Base-by-base conservation (phyloP, 2,888 invertebrate genomes). In the Chaitophorus viminalis region DNA sequence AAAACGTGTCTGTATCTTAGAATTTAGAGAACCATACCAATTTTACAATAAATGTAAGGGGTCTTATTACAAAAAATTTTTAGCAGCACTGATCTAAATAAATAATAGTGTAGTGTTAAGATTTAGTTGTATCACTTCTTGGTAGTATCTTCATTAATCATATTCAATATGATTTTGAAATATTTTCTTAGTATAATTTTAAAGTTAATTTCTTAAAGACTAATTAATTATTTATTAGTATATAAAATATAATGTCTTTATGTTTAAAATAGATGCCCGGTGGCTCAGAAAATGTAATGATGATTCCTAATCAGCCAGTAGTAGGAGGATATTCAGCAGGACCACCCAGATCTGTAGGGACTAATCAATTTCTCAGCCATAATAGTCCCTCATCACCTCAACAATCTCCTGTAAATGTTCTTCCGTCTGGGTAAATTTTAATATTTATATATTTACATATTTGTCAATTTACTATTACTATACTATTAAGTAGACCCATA, bases 331-430 rank as follows among this genome's bases (percentile, higher is more conserved):
- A 76, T 88, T n/a, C 84, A 65, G 81, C 82, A 76, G 87, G 88
- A 70, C 88, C 88, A 33, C 74, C 88, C 60, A 88, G 89, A 29
- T 88, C 89, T 79, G 94, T 95, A 0, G 94, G 94, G 0, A 95
- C 96, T 6, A 94, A 93, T 90, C 95, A 95, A 91, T 96, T 95
- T 92, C 92, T 96, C 90, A 93, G 95, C 0, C 96, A 96, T 91
- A 96, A 96, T 90, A 85, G 84, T 85, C 95, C 89, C 29, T 89
- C 95, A 29, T 95, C 96, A 0, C 95, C 95, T 0, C 95, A 95
- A 0, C 94, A 95, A 17, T 95, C 95, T 77, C 94, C 94, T n/a
- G 89, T 85, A 36, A 78, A 83, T 60, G 83, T 87, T 85, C 88
- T 86, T 33, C 39, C 89, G 11, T 77, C 84, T 33, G 83, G 84